Evolutionary conservation across 2,113 vertebrate species (phyloP), one percentile per base, ranked within the genome.

Genomic region (Ailuropoda melanoleuca): DNA sequence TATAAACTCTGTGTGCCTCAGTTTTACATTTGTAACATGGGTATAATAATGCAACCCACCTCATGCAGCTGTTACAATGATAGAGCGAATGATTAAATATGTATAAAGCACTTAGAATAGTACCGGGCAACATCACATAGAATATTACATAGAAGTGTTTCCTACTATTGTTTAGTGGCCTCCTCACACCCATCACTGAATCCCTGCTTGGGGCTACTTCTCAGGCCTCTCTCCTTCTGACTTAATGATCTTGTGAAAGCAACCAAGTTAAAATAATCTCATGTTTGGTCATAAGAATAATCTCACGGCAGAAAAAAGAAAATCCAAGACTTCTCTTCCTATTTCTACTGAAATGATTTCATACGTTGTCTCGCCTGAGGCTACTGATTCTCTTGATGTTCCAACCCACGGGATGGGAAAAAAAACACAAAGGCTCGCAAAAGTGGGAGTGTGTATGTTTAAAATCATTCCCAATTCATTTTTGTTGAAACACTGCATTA

Each of bases 401-500:
- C 6, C 23, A 87, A 83, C 8, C 64, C 81, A 56, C 0, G 55
- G 10, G 12, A 64, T 43, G 90, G 12, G 5, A 60, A 82, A 31
- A 43, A 75, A 74, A 66, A 1, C 12, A 81, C 3, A 72, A 88
- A 88, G 19, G 0, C 6, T 55, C 74, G 48, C 74, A 77, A 31
- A 75, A 87, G 11, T 55, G 14, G 37, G 8, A 68, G 23, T 60
- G 19, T 48, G 8, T 43, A 29, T 55, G 7, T 78, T 87, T 56
- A 70, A 97, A 90, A 43, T 88, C 31, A 93, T 64, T 85, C 46
- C 37, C n/a, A 90, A 48, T 84, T 64, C 11, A 74, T 92, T 87
- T 95, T 83, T 77, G 55, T 77, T 89, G 26, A 86, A 58, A 60
- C 11, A 56, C 8, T 90, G 17, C 43, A 64, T 84, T 55, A 39